Evolutionary conservation across 2,113 vertebrate genomes (phyloP).

Genomic region (Macheiramphus alcinus): DNA sequence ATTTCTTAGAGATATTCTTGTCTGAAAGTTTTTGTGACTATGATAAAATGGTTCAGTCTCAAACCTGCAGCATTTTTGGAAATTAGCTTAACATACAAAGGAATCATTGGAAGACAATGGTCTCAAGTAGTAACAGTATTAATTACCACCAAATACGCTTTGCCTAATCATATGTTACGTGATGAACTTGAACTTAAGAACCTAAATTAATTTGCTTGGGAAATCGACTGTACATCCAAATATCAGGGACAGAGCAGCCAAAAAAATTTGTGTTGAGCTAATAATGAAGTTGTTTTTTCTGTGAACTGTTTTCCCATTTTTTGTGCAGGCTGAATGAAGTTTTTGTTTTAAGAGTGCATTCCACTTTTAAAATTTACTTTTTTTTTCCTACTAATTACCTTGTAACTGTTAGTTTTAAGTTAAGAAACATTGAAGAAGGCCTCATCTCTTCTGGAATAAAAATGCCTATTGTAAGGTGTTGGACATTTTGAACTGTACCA

Average conservation of each 20-base stretch:
- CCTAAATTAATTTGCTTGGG: background rate
- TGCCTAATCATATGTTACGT: accelerated
- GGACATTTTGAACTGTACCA: background rate
- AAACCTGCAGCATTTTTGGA: background rate
- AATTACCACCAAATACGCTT: background rate
- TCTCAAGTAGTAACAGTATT: background rate
- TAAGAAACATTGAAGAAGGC: background rate
- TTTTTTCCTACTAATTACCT: background rate
- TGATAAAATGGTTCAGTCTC: background rate
- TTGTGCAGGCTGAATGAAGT: background rate
- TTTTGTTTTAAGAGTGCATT: background rate
- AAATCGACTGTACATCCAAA: background rate
- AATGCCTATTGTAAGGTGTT: background rate
- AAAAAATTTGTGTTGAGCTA: background rate
- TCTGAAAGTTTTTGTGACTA: background rate
- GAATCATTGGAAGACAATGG: background rate
- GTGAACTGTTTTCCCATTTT: background rate
- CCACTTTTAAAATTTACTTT: background rate
- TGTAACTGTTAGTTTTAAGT: background rate
- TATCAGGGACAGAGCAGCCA: background rate
- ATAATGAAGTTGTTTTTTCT: constrained; percentile 16
- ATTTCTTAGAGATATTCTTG: background rate
- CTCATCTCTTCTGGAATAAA: background rate
- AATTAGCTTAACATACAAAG: background rate
- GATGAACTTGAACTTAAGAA: background rate